Percentiles rank a stretch among this genome's conserved stretches.
phyloP scores from a whole-genome alignment of 64 coral and sea anemone species.

The Platygyra sinensis region DNA sequence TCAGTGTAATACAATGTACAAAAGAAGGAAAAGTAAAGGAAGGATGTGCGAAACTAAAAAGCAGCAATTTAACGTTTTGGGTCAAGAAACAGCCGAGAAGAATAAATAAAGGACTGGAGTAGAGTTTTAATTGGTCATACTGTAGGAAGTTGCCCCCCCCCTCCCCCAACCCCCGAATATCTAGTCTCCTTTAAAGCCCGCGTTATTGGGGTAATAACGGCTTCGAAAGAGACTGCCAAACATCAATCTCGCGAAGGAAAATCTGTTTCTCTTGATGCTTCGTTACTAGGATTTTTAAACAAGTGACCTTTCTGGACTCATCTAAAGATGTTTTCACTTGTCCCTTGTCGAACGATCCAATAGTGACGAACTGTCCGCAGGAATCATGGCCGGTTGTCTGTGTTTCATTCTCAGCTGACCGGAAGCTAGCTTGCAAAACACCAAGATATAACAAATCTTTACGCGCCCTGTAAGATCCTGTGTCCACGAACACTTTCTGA shows the following conservation, averaged over 20 bases:
- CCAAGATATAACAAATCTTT: not conserved
- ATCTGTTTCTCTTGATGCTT: not conserved
- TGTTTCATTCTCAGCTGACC: not conserved
- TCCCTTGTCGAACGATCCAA: not conserved
- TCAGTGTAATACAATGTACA: too few species aligned
- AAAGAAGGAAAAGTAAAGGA: too few species aligned
- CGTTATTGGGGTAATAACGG: too few species aligned
- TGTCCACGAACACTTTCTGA: slow-evolving; percentile 5
- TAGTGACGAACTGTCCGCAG: not conserved
- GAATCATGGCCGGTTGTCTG: not conserved
- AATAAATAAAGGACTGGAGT: too few species aligned
- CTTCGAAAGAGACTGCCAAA: not conserved
- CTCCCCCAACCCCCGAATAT: too few species aligned
- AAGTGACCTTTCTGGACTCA: not conserved
- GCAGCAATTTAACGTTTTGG: too few species aligned
- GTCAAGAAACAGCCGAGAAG: too few species aligned
- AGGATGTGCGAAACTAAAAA: too few species aligned
- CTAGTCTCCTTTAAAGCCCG: too few species aligned
- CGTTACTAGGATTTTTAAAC: not conserved
- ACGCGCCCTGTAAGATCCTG: not conserved
- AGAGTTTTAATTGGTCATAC: too few species aligned
- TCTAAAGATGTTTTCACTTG: not conserved
- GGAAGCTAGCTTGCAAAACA: slow-evolving; percentile 4
- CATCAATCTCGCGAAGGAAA: slow-evolving; percentile 14
- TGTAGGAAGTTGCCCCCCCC: too few species aligned